phyloP scores from a whole-genome alignment of 1,140 invertebrate genomes.

The Idris sp. region DNA sequence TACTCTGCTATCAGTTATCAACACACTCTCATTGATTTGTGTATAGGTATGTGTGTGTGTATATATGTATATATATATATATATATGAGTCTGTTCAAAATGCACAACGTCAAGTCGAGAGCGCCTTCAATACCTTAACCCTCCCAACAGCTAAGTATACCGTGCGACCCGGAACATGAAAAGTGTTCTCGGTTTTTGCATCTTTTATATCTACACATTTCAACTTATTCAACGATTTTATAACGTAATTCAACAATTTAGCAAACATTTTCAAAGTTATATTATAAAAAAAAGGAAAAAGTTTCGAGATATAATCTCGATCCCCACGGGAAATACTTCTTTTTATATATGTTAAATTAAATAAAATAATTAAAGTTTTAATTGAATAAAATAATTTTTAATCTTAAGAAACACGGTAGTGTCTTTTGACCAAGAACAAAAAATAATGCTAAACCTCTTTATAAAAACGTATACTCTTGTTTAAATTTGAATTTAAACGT shows the following conservation, averaged over 20 bases:
- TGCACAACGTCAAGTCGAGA: constrained; percentile 23
- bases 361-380: too few relatives aligned
- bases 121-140: constrained; percentile 47
- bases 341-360: too few relatives aligned
- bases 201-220: constrained; percentile 33
- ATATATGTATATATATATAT: constrained; percentile 6
- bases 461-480: too few relatives aligned
- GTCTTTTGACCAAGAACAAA: too few relatives aligned
- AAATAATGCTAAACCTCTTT: too few relatives aligned
- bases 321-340: too few relatives aligned
- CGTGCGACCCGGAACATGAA: constrained; percentile 24
- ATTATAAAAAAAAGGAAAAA: too few relatives aligned
- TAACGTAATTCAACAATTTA: constrained; percentile 10
- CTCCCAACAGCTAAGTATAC: constrained; percentile 33
- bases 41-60: constrained; percentile 2
- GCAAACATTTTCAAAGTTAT: too few relatives aligned
- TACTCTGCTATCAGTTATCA: constrained; percentile 29
- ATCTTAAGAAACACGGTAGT: too few relatives aligned
- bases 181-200: constrained; percentile 41
- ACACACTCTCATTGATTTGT: constrained; percentile 12
- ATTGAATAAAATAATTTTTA: too few relatives aligned
- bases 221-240: constrained; percentile 23
- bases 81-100: constrained; percentile 21
- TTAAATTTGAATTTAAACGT: too few relatives aligned
- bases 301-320: too few relatives aligned